These are phyloP conservation scores for Apodemus speciosus DNA, from an alignment of 2,113 vertebrate genomes.

Conservation along the genomic window DNA sequence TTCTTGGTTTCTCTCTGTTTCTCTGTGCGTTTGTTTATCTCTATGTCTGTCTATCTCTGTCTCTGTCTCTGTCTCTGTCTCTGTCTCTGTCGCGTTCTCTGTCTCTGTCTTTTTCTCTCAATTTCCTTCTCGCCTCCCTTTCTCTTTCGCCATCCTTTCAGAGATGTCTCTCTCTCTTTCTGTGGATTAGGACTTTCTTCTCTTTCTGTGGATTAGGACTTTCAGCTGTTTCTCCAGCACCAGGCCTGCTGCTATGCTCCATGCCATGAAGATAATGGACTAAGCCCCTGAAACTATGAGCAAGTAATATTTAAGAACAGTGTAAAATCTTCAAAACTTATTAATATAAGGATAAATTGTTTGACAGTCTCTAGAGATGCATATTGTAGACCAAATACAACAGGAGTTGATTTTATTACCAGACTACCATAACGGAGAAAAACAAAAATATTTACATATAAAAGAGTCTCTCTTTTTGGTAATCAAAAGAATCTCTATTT, in stretches of 20 bases:
- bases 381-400: constrained; percentile 14
- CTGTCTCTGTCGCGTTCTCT: too few species aligned
- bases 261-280: not conserved
- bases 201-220: not conserved
- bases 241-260: not conserved
- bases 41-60: not conserved
- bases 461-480: not conserved
- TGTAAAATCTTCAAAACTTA: not conserved
- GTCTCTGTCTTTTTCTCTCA: not conserved
- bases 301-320: not conserved
- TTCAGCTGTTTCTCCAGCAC: not conserved
- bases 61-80: not conserved
- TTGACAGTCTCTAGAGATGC: not conserved
- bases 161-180: not conserved
- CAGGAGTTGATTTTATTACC: not conserved
- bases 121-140: not conserved
- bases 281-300: not conserved
- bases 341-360: not conserved
- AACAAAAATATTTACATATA: not conserved
- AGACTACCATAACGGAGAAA: not conserved
- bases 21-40: not conserved
- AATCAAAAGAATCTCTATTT: constrained; percentile 26
- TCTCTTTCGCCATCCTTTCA: not conserved
- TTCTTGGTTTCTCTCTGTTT: not conserved
- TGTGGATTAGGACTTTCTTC: too few species aligned